phyloP scores from a whole-genome alignment of 2,113 vertebrate species.

The Chlorodrepanis virens region DNA sequence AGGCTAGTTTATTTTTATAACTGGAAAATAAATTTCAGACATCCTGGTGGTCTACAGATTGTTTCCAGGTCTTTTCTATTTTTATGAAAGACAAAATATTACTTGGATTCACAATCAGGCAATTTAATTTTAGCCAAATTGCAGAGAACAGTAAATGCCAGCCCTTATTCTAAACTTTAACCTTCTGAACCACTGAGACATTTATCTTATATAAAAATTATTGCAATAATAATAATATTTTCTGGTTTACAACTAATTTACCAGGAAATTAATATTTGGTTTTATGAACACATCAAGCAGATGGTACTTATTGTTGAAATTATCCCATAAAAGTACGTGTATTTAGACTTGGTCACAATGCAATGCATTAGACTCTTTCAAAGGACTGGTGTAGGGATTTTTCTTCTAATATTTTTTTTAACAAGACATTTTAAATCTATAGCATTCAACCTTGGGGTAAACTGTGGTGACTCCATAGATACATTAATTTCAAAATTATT shows the following conservation, averaged over 20 bases:
- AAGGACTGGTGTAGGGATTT: neutral
- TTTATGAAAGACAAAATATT: slow-evolving; percentile 51
- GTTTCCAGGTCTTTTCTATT: slow-evolving; percentile 45
- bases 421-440: neutral
- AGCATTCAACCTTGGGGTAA: neutral
- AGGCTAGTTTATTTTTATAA: slow-evolving; percentile 41
- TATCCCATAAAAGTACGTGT: neutral
- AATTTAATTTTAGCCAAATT: slow-evolving; percentile 33
- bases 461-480: neutral
- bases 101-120: neutral
- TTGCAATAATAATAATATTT: slow-evolving; percentile 43
- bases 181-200: neutral
- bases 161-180: slow-evolving; percentile 45
- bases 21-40: slow-evolving; percentile 52
- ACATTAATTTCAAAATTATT: neutral
- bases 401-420: neutral
- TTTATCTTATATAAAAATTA: slow-evolving; percentile 17
- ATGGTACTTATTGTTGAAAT: slow-evolving; percentile 32
- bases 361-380: neutral
- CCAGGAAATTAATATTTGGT: slow-evolving; percentile 51
- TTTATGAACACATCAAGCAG: slow-evolving; percentile 58
- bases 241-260: slow-evolving; percentile 21
- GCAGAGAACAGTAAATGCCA: slow-evolving; percentile 4
- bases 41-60: slow-evolving; percentile 50
- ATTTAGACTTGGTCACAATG: neutral